A percentile compares a stretch with the other conserved stretches of the same genome.
These are phyloP conservation scores for Geopemphigus sp. DNA, from an alignment of 1,140 invertebrate species.

Conservation along the genomic window DNA sequence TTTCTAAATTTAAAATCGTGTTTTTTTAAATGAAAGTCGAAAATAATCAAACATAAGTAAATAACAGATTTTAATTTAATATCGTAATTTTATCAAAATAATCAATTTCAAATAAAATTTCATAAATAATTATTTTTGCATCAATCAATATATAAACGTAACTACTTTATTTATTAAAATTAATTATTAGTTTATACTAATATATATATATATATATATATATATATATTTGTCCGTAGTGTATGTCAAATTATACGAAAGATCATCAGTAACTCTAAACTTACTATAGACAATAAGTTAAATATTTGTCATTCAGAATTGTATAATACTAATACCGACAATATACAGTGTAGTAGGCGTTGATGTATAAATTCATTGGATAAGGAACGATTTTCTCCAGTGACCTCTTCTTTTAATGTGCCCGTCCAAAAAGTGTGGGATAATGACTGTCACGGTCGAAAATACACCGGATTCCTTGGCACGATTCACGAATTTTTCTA, in stretches of 20 bases:
- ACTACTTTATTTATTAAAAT: too few species aligned
- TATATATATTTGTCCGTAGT: too few species aligned
- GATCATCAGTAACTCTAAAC: neutral
- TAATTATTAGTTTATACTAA: too few species aligned
- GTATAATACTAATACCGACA: neutral
- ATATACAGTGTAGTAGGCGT: neutral
- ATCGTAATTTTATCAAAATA: too few species aligned
- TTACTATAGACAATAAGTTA: neutral
- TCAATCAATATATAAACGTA: too few species aligned
- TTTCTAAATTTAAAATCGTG: too few species aligned
- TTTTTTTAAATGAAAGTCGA: too few species aligned
- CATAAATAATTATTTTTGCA: too few species aligned
- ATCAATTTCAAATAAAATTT: too few species aligned
- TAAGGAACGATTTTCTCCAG: conserved; percentile 44
- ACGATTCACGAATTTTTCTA: conserved; percentile 46
- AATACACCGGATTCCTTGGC: conserved; percentile 48
- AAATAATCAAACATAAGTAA: too few species aligned
- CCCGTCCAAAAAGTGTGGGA: conserved; percentile 25
- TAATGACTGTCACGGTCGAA: conserved; percentile 48
- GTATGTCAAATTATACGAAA: neutral
- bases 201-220: too few species aligned
- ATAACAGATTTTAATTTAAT: too few species aligned
- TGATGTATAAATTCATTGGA: neutral
- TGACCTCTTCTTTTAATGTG: conserved; percentile 36
- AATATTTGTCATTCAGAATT: conserved; percentile 20